Percentiles rank a stretch among this genome's conserved stretches.
Evolutionary conservation across 2,113 vertebrate genomes (phyloP).

Genomic region (Chaetops frenatus): DNA sequence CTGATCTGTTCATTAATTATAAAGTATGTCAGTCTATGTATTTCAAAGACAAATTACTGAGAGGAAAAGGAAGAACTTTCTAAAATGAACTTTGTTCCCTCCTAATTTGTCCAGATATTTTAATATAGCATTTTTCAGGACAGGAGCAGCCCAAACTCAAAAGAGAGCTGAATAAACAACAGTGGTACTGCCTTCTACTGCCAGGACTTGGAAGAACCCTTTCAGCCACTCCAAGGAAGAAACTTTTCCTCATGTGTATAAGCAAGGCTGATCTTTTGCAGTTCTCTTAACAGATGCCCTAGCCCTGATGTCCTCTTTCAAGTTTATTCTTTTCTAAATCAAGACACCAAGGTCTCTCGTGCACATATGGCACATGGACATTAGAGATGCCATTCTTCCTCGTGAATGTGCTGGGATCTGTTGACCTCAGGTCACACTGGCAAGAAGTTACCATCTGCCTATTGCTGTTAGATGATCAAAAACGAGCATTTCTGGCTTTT

Average conservation of each 20-base stretch:
- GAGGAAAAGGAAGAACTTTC: background rate
- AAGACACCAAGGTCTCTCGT: background rate
- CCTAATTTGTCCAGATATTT: background rate
- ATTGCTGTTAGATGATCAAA: slow-evolving; percentile 25
- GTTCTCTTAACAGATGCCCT: slow-evolving; percentile 5
- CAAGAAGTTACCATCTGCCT: slow-evolving; percentile 37
- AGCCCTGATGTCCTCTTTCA: slow-evolving; percentile 19
- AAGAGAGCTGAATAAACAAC: background rate
- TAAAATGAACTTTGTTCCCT: background rate
- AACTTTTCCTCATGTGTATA: background rate
- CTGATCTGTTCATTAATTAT: background rate
- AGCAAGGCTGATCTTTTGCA: background rate
- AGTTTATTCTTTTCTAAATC: slow-evolving; percentile 25
- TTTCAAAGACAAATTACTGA: background rate
- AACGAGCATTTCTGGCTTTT: background rate
- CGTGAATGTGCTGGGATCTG: background rate
- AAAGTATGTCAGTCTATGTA: background rate
- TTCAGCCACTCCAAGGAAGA: background rate
- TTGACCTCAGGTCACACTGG: slow-evolving; percentile 17
- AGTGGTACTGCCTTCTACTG: background rate
- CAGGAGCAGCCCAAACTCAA: background rate
- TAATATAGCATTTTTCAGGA: background rate
- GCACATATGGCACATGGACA: background rate
- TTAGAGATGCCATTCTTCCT: background rate
- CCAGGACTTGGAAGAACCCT: background rate